Evolutionary conservation across 2,113 vertebrate species (phyloP).

Genomic region (Siniperca knerii): DNA sequence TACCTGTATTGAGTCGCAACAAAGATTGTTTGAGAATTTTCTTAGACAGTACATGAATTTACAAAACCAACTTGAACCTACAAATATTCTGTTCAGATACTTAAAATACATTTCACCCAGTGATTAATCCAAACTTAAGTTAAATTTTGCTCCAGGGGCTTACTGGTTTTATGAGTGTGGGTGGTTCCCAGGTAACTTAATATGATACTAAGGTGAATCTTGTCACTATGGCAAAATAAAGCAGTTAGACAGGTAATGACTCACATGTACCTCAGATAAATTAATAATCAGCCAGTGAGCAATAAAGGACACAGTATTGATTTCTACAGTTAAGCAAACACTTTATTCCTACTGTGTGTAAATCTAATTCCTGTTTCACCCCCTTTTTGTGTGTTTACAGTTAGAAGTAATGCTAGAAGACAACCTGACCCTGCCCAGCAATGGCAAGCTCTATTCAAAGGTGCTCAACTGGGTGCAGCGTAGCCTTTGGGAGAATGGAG

Average conservation of each 20-base stretch:
- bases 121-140: not conserved
- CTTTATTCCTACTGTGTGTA: not conserved
- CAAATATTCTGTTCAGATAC: not conserved
- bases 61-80: not conserved
- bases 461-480: constrained; percentile 99
- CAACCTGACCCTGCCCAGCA: constrained; percentile 95
- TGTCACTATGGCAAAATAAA: not conserved
- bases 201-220: not conserved
- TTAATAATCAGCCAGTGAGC: not conserved
- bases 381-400: constrained; percentile 80
- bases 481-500: constrained; percentile 97
- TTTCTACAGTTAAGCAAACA: not conserved
- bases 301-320: not conserved
- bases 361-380: not conserved
- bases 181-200: not conserved
- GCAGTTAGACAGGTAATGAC: not conserved
- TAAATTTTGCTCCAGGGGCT: not conserved
- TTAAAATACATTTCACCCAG: not conserved
- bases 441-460: constrained; percentile 98
- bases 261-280: not conserved
- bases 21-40: not conserved
- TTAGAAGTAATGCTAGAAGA: constrained; percentile 99
- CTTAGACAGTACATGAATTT: not conserved
- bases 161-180: not conserved
- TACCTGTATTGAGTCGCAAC: not conserved